phyloP scores from a whole-genome alignment of 2,113 vertebrate genomes.

The Salminus brasiliensis region DNA sequence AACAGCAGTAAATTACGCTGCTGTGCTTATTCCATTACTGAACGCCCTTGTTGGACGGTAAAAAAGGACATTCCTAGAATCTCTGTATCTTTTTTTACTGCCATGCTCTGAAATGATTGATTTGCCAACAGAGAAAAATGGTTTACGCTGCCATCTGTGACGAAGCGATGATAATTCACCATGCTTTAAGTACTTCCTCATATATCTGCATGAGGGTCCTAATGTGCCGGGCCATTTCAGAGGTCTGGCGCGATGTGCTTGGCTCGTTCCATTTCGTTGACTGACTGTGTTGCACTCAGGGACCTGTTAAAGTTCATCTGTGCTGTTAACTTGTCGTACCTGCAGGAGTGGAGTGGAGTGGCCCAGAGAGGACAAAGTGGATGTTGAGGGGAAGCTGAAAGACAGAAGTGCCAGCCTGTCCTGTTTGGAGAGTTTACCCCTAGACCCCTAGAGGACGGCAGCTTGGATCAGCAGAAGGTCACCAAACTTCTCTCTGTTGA shows the following conservation, averaged over 20 bases:
- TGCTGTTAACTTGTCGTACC: not conserved
- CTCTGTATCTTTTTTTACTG: not conserved
- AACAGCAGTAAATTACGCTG: not conserved
- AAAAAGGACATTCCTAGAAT: not conserved
- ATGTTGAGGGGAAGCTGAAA: slow-evolving; percentile 28
- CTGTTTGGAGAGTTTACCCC: not conserved
- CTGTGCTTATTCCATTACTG: not conserved
- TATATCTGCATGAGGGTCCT: not conserved
- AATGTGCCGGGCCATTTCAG: not conserved
- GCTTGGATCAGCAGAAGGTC: slow-evolving; percentile 12
- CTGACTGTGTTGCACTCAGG: not conserved
- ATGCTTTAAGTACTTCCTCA: not conserved
- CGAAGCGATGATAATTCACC: not conserved
- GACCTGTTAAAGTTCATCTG: not conserved
- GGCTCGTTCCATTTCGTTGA: not conserved
- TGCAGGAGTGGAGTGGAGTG: not conserved
- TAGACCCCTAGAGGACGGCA: not conserved
- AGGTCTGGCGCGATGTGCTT: not conserved
- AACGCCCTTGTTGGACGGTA: not conserved
- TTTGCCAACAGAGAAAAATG: not conserved
- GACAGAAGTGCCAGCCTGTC: slow-evolving; percentile 6
- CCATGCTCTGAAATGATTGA: not conserved
- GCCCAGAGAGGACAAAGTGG: not conserved
- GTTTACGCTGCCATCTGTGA: not conserved
- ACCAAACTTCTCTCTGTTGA: not conserved